Evolutionary conservation across 2,888 invertebrate genomes (phyloP), one percentile per base, ranked within the genome.

Genomic region (Nephrotoma appendiculata): DNA sequence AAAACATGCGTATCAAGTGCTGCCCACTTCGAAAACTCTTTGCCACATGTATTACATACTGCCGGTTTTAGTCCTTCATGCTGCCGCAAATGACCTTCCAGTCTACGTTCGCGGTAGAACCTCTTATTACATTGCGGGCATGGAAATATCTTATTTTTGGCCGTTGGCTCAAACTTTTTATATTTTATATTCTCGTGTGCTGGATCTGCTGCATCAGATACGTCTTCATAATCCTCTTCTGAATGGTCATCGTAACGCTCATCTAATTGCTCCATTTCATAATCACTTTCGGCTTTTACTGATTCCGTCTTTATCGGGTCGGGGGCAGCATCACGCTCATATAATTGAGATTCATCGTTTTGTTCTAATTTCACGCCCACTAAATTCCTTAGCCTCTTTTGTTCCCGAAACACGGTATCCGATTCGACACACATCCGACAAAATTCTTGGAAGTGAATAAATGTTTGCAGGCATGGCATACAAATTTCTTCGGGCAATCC

Each of bases 21-120:
- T 45, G 45, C 15, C 86, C 86, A 85, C 57, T 86, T 86, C 5
- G 44, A 19, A 85, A 86, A 87, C 42, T 83, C 86, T 44, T 87
- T 87, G 0, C 41, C 85, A 44, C 87, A 87, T 48, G 57, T 41
- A 41, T 15, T 44, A 48, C 87, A 87, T 7, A 86, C 48, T 9
- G 85, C 86, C 19, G 87, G 87, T 86, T 87, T 88, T n/a, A 87
- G 84, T 12, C 88, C 88, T 11, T 87, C 42, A 85, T 88, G 88
- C 71, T 87, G 86, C 52, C 88, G 41, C 48, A 87, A 71, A 48
- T 88, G 88, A 11, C 87, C 88, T 48, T 88, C 87, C 43, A 87
- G 85, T 7, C 86, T 48, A 43, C 87, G 86, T 41, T 86, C 43
- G 42, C 87, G 87, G 11, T 83, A 86, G 86, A 88, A 88, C 41